phyloP scores from a whole-genome alignment of 2,113 vertebrate species.

The Rousettus leschenaultii region DNA sequence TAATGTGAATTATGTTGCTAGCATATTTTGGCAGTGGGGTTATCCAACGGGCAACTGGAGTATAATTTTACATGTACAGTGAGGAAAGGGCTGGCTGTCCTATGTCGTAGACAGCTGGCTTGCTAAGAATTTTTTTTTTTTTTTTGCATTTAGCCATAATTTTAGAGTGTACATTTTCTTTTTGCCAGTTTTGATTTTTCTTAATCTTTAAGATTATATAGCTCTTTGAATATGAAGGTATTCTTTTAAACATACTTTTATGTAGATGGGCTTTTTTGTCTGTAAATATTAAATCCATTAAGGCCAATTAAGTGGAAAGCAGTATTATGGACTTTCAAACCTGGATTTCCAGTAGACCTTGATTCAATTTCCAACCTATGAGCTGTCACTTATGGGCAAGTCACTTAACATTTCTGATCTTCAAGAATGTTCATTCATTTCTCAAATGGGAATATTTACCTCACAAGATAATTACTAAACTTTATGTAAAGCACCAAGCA shows the following conservation, averaged over 20 bases:
- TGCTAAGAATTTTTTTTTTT: neutral
- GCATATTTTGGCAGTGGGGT: neutral
- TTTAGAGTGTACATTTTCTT: neutral
- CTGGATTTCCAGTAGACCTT: neutral
- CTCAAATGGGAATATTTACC: neutral
- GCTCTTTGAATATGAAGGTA: neutral
- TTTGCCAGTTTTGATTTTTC: slow-evolving; percentile 12
- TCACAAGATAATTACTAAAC: neutral
- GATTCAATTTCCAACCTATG: neutral
- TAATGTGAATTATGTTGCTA: slow-evolving; percentile 52
- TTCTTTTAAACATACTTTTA: slow-evolving; percentile 20
- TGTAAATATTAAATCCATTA: slow-evolving; percentile 16
- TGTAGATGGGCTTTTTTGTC: neutral
- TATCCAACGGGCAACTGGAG: slow-evolving; percentile 1
- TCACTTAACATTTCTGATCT: slow-evolving; percentile 20
- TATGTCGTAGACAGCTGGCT: slow-evolving; percentile 33
- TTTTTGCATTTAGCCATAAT: neutral
- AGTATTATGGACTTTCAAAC: neutral
- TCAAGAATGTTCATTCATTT: slow-evolving; percentile 21
- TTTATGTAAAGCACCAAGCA: neutral
- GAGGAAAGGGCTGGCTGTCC: slow-evolving; percentile 32
- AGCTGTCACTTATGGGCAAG: neutral
- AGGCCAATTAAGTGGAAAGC: slow-evolving; percentile 17
- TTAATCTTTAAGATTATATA: too few species aligned
- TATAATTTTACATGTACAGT: slow-evolving; percentile 46